Percentiles rank a stretch among this genome's conserved stretches.
phyloP scores from a whole-genome alignment of 1,140 invertebrate genomes.

The Leptinotarsa defecta region DNA sequence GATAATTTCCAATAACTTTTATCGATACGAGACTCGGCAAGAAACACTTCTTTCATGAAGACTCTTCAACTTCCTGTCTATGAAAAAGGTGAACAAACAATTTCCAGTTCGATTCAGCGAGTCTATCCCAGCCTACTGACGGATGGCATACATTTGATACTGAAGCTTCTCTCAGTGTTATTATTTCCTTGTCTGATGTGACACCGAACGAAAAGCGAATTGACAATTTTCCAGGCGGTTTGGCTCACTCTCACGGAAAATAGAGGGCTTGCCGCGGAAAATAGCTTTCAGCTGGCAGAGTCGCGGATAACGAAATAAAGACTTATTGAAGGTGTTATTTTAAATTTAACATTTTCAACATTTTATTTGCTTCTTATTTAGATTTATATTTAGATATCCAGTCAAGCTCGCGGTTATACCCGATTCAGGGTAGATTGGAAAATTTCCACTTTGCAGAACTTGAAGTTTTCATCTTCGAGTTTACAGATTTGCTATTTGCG shows the following conservation, averaged over 20 bases:
- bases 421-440: slow-evolving; percentile 4
- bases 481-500: no score
- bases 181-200: slow-evolving; percentile 52
- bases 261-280: slow-evolving; percentile 45
- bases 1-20: no score
- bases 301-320: slow-evolving; percentile 48
- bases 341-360: slow-evolving; percentile 46
- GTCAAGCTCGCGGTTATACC: slow-evolving; percentile 20
- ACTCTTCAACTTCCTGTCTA: no score
- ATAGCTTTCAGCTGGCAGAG: slow-evolving; percentile 46
- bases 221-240: slow-evolving; percentile 68
- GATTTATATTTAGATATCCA: slow-evolving; percentile 33
- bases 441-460: not conserved
- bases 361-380: slow-evolving; percentile 39
- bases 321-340: slow-evolving; percentile 49
- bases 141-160: slow-evolving; percentile 1
- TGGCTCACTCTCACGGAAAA: slow-evolving; percentile 57
- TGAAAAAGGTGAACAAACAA: slow-evolving; percentile 6
- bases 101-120: not conserved
- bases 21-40: no score
- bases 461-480: not conserved
- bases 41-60: no score
- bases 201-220: slow-evolving; percentile 58
- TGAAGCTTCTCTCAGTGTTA: slow-evolving; percentile 42
- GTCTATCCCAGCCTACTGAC: not conserved